Conservation (phyloP, 2,888 invertebrate genomes). For the Drosophila macrospina region DNA sequence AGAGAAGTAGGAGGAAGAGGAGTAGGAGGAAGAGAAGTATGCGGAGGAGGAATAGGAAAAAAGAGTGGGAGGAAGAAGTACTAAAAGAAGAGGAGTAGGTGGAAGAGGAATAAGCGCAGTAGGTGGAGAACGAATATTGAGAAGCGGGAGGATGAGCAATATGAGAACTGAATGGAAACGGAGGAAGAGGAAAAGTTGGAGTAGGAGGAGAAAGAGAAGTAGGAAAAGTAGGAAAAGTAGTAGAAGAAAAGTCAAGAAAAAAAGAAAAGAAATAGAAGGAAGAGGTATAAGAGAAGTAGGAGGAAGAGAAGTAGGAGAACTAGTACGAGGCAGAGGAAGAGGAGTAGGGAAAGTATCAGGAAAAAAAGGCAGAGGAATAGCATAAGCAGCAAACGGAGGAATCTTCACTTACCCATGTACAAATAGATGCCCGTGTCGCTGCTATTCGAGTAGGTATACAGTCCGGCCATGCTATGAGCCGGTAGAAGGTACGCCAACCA, state of each 20-base stretch:
- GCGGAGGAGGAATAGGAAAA: neutral
- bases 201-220: no score
- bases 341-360: neutral
- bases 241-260: no score
- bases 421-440: slow-evolving; percentile 90
- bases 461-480: slow-evolving; percentile 94
- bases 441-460: slow-evolving; percentile 89
- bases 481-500: slow-evolving; percentile 95
- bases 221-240: no score
- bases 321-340: neutral
- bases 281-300: no score
- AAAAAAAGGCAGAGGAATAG: no score
- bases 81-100: no score
- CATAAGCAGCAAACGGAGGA: neutral
- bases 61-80: no score
- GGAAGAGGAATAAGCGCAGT: no score
- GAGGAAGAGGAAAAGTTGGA: neutral
- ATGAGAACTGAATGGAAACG: no score
- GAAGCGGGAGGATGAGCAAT: neutral
- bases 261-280: neutral
- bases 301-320: neutral
- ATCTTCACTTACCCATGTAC: slow-evolving; percentile 88
- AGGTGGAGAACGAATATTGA: neutral
- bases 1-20: neutral
- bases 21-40: neutral